These are phyloP conservation scores for Aquatica leii DNA, from an alignment of 2,888 invertebrate genomes.

Conservation along the genomic window DNA sequence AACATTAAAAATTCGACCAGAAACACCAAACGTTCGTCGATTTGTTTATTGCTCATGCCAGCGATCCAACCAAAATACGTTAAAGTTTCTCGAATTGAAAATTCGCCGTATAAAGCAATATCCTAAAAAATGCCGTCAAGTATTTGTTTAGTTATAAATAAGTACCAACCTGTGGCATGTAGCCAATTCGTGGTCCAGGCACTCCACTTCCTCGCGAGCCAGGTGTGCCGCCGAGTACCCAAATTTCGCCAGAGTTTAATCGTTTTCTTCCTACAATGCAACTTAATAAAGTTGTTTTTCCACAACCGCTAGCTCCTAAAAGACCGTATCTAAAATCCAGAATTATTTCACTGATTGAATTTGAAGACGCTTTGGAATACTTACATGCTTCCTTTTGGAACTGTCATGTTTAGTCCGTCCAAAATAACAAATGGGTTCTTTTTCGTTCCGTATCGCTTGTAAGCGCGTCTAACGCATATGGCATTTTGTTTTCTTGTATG, in stretches of 20 bases:
- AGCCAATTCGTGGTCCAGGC: slow-evolving; percentile 86
- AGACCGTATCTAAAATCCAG: slow-evolving; percentile 78
- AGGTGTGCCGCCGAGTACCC: slow-evolving; percentile 85
- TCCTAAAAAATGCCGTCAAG: too few species aligned
- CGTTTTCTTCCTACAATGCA: slow-evolving; percentile 85
- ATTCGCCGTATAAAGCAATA: slow-evolving; percentile 59
- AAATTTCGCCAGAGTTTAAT: slow-evolving; percentile 82
- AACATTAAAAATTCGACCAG: slow-evolving; percentile 47
- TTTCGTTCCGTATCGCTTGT: slow-evolving; percentile 83
- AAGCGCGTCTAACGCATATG: slow-evolving; percentile 83
- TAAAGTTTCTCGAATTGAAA: slow-evolving; percentile 57
- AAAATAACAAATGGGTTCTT: slow-evolving; percentile 83
- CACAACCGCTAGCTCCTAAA: slow-evolving; percentile 89
- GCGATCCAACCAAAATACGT: slow-evolving; percentile 59
- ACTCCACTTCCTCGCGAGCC: slow-evolving; percentile 85
- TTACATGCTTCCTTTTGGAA: slow-evolving; percentile 65
- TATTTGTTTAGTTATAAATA: too few species aligned
- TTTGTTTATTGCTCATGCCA: slow-evolving; percentile 52
- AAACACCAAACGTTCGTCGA: slow-evolving; percentile 44
- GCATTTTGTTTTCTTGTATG: slow-evolving; percentile 76
- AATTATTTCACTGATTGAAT: too few species aligned
- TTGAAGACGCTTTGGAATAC: neutral
- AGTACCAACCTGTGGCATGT: slow-evolving; percentile 80
- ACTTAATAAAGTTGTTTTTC: slow-evolving; percentile 87
- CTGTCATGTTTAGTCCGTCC: slow-evolving; percentile 90